Conservation (phyloP, 1,140 invertebrate species). For the Physella acuta region DNA sequence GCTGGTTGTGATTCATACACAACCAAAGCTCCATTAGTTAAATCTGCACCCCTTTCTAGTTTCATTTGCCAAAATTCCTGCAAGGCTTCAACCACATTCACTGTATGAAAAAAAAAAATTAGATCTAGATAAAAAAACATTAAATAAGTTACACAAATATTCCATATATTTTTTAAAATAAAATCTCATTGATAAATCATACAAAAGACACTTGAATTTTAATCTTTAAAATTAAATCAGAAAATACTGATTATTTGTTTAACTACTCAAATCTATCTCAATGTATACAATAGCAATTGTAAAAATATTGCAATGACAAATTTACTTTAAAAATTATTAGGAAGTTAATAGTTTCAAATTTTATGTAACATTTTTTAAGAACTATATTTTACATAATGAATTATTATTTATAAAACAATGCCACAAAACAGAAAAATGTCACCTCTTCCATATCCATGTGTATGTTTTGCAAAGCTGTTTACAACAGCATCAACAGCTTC, state of each 20-base stretch:
- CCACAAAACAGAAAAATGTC: constrained; percentile 35
- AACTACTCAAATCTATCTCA: too few species aligned
- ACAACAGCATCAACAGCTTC: constrained; percentile 78
- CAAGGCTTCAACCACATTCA: constrained; percentile 91
- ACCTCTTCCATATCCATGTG: constrained; percentile 77
- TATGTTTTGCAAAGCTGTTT: constrained; percentile 78
- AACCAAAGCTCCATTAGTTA: constrained; percentile 86
- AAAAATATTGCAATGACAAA: too few species aligned
- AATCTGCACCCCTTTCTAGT: constrained; percentile 79
- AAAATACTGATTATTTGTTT: too few species aligned
- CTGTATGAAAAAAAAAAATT: constrained; percentile 62
- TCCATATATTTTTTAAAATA: too few species aligned
- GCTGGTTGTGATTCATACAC: constrained; percentile 93
- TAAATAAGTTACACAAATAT: too few species aligned
- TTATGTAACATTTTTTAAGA: not conserved
- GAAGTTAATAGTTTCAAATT: too few species aligned
- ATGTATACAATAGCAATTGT: too few species aligned
- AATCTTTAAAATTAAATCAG: too few species aligned
- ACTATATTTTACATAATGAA: not conserved
- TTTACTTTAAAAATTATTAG: too few species aligned
- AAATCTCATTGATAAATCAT: too few species aligned
- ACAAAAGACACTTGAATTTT: too few species aligned
- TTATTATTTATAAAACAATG: not conserved
- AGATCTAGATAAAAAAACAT: too few species aligned
- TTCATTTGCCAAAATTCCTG: constrained; percentile 99